Conservation (phyloP, 2,888 invertebrate genomes). For the Macrosoma leucophasiata region DNA sequence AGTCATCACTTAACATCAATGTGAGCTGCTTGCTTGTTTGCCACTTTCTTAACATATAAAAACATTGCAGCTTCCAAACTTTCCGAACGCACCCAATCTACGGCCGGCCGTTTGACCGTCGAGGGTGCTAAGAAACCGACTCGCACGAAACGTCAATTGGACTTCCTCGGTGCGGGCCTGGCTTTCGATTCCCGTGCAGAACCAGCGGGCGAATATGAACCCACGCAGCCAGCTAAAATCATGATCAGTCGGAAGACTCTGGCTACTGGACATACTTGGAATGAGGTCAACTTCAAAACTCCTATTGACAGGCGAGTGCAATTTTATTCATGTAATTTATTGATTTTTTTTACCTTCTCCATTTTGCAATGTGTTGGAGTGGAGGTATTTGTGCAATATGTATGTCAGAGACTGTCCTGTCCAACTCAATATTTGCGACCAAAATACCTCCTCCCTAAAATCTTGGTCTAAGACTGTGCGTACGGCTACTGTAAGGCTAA, state of each 20-base stretch:
- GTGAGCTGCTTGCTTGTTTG: too few species aligned
- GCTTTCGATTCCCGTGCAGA: conserved; percentile 43
- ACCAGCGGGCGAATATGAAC: conserved; percentile 51
- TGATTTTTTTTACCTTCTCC: too few species aligned
- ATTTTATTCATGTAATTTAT: too few species aligned
- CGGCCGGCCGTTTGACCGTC: conserved; percentile 41
- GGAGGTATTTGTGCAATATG: too few species aligned
- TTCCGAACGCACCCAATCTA: conserved; percentile 52
- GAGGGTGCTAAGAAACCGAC: conserved; percentile 48
- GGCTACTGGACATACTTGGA: conserved; percentile 68
- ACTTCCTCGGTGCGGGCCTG: conserved; percentile 54
- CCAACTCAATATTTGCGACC: too few species aligned
- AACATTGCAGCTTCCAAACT: conserved; percentile 47
- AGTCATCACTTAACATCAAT: too few species aligned
- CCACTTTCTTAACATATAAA: too few species aligned
- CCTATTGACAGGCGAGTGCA: conserved; percentile 62
- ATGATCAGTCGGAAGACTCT: conserved; percentile 67
- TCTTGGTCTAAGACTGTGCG: too few species aligned
- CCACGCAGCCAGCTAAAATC: conserved; percentile 60
- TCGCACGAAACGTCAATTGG: conserved; percentile 56
- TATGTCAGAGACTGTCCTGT: too few species aligned
- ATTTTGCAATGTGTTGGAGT: too few species aligned
- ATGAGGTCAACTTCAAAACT: conserved; percentile 63
- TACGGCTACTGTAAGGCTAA: too few species aligned
- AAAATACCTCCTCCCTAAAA: too few species aligned